Evolutionary conservation across 2,888 invertebrate genomes (phyloP), one percentile per base, ranked within the genome.

Genomic region (Phoronis australis): DNA sequence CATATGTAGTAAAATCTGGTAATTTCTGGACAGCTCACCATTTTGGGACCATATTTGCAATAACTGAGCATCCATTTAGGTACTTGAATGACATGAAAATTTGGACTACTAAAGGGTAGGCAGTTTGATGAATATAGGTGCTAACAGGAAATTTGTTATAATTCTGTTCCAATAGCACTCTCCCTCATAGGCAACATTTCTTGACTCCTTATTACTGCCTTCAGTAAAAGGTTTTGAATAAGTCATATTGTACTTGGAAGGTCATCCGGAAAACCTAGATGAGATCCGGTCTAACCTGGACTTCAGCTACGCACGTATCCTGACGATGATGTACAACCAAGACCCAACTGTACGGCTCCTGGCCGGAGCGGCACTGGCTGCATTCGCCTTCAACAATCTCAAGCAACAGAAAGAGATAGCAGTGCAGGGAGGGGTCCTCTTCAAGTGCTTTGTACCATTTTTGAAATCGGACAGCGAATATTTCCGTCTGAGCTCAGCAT

Each of bases 341-440:
- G 61, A 70, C 6, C 57, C 61, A 3, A 58, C 57, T 37, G 71
- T 71, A 0, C 58, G 67, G 9, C 59, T 71, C 20, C 54, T 66
- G 27, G 72, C 73, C 3, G 73, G 74, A 0, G 61, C 66, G 0
- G 70, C 75, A 0, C 57, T 76, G 42, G 71, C 75, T 0, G 60
- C 70, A 21, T 76, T 75, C 51, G 71, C 74, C 4, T 76, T 71
- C 60, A 76, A 76, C 58, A 75, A 66, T 51, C 58, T 68, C 12
- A 56, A 51, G 5, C 69, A 73, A 49, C 73, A 75, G 61, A 64
- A 66, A 46, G 66, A 68, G 48, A 71, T 76, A 5, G 69, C 68
- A 0, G 66, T 65, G 27, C 66, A 73, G 55, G 75, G 73, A 1
- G 73, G 75, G 3, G 68, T 76, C 20, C 48, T 69, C 4, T 75